phyloP scores from a whole-genome alignment of 2,888 invertebrate species.

The Falcaria lacertinaria region DNA sequence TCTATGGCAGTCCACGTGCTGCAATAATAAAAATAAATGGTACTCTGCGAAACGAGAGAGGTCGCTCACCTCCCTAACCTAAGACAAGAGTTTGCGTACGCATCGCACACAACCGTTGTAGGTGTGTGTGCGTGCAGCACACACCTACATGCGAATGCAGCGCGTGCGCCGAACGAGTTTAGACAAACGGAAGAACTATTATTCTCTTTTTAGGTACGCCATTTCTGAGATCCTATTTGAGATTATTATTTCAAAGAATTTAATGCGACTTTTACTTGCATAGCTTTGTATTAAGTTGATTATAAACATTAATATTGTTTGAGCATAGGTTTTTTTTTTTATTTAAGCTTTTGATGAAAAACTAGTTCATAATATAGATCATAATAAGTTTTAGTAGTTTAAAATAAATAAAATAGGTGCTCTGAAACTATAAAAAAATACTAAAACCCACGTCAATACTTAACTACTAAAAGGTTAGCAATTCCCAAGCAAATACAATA shows the following conservation, averaged over 20 bases:
- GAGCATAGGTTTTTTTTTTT: too few relatives aligned
- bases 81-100: constrained; percentile 73
- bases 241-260: constrained; percentile 22
- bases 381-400: too few relatives aligned
- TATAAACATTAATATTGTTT: too few relatives aligned
- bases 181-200: constrained; percentile 79
- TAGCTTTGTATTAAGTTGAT: background rate
- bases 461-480: background rate
- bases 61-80: constrained; percentile 80
- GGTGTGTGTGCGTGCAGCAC: constrained; percentile 35
- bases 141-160: constrained; percentile 49
- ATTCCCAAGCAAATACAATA: background rate
- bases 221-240: constrained; percentile 50
- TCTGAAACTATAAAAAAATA: too few relatives aligned
- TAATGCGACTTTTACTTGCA: constrained; percentile 5
- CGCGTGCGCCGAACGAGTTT: constrained; percentile 76
- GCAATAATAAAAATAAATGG: constrained; percentile 77
- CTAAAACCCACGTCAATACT: background rate
- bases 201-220: constrained; percentile 72
- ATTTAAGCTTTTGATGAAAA: too few relatives aligned
- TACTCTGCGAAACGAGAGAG: constrained; percentile 68
- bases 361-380: too few relatives aligned
- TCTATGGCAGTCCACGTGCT: constrained; percentile 61
- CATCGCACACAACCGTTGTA: constrained; percentile 47
- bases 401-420: too few relatives aligned